Base-by-base conservation (phyloP, 1,140 invertebrate genomes). In the Zaprionus tsacasi region DNA sequence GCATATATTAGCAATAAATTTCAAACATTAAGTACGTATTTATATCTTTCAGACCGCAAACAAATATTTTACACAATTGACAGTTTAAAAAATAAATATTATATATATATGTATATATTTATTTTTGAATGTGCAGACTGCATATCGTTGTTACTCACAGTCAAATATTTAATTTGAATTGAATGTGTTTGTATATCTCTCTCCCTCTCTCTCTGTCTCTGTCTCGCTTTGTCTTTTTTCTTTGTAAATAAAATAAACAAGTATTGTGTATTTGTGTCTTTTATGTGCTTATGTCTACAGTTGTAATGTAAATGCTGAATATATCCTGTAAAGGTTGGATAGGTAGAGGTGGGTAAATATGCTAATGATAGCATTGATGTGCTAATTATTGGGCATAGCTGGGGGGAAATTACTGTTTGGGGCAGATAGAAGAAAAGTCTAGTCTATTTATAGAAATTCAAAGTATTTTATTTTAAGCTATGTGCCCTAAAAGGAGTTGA, bases 121-220 rank as follows among this genome's bases (percentile, higher is more conserved):
- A 1, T 65, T 52, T 55, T 12, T 56, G 11, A 21, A 11, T 12
- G 11, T 33, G 12, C 52, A 64, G 56, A 64, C 38, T 48, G 30
- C 33, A 64, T 70, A 48, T 70, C 60, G 27, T 64, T 38, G 30
- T 64, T 17, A 48, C 36, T 45, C 25, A 4, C n/a, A 17, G 1
- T 48, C 35, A 65, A 66, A 65, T 71, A 71, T 65, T 71, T 71
- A 56, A 58, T 40, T 36, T 56, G 38, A 57, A 45, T 55, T 55
- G 33, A 65, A 70, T 70, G 38, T 56, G 30, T 43, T 65, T 65
- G 25, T 11, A 12, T 64, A 38, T 17, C 17, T 36, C 17, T 64
- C 30, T 21, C 21, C 2, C 21, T 21, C 21, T 21, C 21, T 21
- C 21, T 21, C 21, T 21, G 1, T 21, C 21, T 21, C 21, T 52